Evolutionary conservation across 2,797 vertebrate species (phyloP), one percentile per base, ranked within the genome.

Genomic region (Mormyrus hasselquistii): DNA sequence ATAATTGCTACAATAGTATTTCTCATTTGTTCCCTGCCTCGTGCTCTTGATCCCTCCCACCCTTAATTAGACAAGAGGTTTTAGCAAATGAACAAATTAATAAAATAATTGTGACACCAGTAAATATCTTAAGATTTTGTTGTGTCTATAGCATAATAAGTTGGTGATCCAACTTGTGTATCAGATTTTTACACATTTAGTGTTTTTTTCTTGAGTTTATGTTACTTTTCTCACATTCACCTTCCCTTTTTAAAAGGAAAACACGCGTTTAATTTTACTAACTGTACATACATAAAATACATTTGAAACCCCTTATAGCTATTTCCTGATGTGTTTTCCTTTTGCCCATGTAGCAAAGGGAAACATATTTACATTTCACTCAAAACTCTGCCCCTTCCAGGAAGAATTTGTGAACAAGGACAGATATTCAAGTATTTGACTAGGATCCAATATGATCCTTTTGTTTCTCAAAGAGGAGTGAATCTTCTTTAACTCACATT

Each of bases 341-440:
- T 50, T 83, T 12, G 52, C 55, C 44, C 10, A 65, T 49, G n/a
- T 22, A 57, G 38, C 69, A 52, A 22, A 52, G 69, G 53, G 38
- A 89, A 52, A 22, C 62, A 53, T 19, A 57, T 38, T 89, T 89
- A 38, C 47, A 79, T 50, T 73, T 34, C 25, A 87, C 25, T 25
- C 84, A 16, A 89, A 38, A 38, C 34, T 89, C 82, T 47, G 83
- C 82, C 86, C 44, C 44, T 86, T 34, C n/a, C 22, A 79, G 29
- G 47, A 57, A 69, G n/a, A 49, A 47, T 82, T 82, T 41, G 38
- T 82, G 76, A 82, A 82, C 19, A 9, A 82, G 76, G 38, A 50
- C 50, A 84, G 82, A 22, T 10, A 22, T 84, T 50, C 41, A 25
- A 10, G 47, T 50, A 25, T 9, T 25, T 49, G 0, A 50, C 0